Evolutionary conservation across 2,797 vertebrate species (phyloP).

Genomic region (Sarcophilus harrisii): DNA sequence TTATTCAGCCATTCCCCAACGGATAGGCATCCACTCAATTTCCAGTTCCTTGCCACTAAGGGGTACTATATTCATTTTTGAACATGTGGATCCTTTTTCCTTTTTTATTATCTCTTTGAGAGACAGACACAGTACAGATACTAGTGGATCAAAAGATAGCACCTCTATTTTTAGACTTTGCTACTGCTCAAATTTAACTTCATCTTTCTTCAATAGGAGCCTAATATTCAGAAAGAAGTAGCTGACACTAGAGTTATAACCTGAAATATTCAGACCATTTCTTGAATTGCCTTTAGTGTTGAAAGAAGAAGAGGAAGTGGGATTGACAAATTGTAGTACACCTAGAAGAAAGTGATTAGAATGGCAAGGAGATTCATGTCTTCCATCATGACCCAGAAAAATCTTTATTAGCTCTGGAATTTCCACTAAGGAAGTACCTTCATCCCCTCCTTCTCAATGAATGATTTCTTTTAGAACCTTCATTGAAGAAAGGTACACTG

Average conservation of each 20-base stretch:
- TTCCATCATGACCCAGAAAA: not conserved
- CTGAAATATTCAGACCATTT: not conserved
- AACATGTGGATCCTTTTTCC: too few species aligned
- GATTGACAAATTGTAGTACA: not conserved
- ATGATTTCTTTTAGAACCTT: not conserved
- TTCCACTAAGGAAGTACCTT: not conserved
- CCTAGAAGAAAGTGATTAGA: not conserved
- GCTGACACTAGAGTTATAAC: not conserved
- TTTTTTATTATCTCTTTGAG: too few species aligned
- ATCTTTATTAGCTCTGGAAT: not conserved
- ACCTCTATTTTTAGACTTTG: not conserved
- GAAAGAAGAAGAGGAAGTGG: not conserved
- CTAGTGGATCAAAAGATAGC: too few species aligned
- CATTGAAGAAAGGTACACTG: not conserved
- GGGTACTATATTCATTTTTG: too few species aligned
- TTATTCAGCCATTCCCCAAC: too few species aligned
- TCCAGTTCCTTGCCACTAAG: too few species aligned
- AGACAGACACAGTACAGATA: too few species aligned
- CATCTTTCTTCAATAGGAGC: not conserved
- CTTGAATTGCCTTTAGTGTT: not conserved
- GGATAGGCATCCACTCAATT: too few species aligned
- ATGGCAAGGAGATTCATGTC: not conserved
- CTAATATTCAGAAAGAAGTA: not conserved
- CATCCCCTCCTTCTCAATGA: not conserved
- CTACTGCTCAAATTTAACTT: not conserved